Conservation (phyloP, 1,140 invertebrate species). For the Micrasema minimum region DNA sequence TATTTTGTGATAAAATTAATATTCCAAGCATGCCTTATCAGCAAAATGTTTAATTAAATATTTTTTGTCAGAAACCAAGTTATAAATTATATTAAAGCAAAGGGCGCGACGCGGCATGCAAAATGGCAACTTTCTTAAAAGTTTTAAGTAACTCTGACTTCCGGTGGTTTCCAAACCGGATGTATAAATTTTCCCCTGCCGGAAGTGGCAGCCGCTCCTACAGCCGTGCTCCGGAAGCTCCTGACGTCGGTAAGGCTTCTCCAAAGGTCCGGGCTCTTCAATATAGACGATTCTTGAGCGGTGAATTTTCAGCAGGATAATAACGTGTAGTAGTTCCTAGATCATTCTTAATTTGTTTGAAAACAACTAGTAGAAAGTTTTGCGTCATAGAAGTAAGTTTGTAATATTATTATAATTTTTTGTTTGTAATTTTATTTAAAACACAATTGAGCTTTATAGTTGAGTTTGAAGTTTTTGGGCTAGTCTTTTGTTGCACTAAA, state of each 20-base stretch:
- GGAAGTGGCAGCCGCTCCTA: constrained; percentile 36
- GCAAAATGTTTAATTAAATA: too few species aligned
- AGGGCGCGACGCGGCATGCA: constrained; percentile 32
- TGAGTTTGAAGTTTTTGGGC: too few species aligned
- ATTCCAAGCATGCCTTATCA: too few species aligned
- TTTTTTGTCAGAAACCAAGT: too few species aligned
- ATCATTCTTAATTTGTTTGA: background rate
- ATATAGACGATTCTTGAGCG: background rate
- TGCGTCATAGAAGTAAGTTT: background rate
- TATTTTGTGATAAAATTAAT: too few species aligned
- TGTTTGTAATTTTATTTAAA: background rate
- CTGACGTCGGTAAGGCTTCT: constrained; percentile 17
- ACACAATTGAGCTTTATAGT: background rate
- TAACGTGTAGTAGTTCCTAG: background rate
- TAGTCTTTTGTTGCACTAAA: too few species aligned
- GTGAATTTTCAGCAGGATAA: constrained; percentile 1
- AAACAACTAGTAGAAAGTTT: background rate
- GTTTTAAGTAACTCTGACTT: constrained; percentile 51
- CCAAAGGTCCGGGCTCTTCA: constrained; percentile 21
- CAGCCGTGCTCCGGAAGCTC: constrained; percentile 30
- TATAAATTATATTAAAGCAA: too few species aligned
- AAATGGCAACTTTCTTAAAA: constrained; percentile 50
- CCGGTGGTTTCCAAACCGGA: constrained; percentile 49
- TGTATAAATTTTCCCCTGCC: constrained; percentile 46
- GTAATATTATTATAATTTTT: background rate